These are phyloP conservation scores for Steinernema hermaphroditum DNA, from an alignment of 2,888 invertebrate genomes.

Conservation along the genomic window DNA sequence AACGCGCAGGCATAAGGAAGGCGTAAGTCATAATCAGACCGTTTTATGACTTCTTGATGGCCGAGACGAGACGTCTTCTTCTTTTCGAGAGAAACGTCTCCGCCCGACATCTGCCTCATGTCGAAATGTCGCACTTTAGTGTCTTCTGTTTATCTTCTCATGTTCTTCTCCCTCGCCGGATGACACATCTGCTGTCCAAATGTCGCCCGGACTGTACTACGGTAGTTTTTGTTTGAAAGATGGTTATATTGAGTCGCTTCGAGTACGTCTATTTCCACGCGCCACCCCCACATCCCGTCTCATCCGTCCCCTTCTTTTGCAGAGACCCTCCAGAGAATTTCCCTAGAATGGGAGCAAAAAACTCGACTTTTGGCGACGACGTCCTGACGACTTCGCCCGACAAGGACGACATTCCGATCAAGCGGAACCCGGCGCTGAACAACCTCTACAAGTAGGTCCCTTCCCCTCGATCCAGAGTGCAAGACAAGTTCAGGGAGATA, in stretches of 20 bases:
- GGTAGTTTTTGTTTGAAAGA: too few relatives aligned
- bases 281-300: too few relatives aligned
- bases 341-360: neutral
- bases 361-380: conserved; percentile 4
- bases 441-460: conserved; percentile 13
- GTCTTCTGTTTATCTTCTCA: neutral
- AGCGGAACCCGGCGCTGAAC: neutral
- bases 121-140: too few relatives aligned
- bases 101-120: too few relatives aligned
- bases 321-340: neutral
- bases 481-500: conserved; percentile 14
- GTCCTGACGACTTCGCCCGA: neutral
- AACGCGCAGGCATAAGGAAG: too few relatives aligned
- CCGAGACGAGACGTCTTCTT: too few relatives aligned
- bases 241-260: too few relatives aligned
- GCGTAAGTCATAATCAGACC: too few relatives aligned
- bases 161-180: neutral
- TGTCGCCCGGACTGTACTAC: neutral
- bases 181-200: neutral
- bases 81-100: too few relatives aligned
- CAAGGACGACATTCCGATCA: neutral
- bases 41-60: too few relatives aligned
- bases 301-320: too few relatives aligned
- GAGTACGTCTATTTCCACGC: too few relatives aligned
- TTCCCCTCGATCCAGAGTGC: neutral